Percentiles rank a stretch among this genome's conserved stretches.
These are phyloP conservation scores for Perca schrenkii DNA, from an alignment of 2,113 vertebrate genomes.

Conservation along the genomic window DNA sequence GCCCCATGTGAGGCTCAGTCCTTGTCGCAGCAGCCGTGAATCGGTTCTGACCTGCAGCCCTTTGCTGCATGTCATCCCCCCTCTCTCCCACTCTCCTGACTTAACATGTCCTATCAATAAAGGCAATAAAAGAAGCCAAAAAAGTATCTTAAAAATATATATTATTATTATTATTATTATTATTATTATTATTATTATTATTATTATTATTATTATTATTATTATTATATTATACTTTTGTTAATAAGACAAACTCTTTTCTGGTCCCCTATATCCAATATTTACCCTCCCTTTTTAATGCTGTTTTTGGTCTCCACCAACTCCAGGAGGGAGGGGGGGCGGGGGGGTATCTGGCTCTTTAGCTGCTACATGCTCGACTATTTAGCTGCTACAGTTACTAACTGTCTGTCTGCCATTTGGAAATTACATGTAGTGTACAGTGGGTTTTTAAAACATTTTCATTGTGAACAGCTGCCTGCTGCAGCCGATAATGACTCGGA, in stretches of 20 bases:
- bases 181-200: too few species aligned
- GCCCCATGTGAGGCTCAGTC: too few species aligned
- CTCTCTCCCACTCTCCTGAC: too few species aligned
- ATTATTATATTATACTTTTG: neutral
- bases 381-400: neutral
- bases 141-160: too few species aligned
- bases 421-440: neutral
- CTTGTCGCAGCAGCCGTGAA: too few species aligned
- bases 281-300: neutral
- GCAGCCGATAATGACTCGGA: too few species aligned
- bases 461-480: neutral
- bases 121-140: too few species aligned
- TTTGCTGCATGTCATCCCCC: too few species aligned
- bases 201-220: too few species aligned
- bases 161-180: too few species aligned
- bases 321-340: neutral
- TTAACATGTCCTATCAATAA: too few species aligned
- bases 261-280: neutral
- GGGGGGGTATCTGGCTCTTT: neutral
- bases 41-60: too few species aligned
- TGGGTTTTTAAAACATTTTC: neutral
- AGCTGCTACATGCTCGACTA: neutral
- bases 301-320: neutral
- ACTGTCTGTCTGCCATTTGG: neutral
- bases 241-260: neutral